These are phyloP conservation scores for Piezodorus guildinii DNA, from an alignment of 1,140 invertebrate genomes.

Conservation along the genomic window DNA sequence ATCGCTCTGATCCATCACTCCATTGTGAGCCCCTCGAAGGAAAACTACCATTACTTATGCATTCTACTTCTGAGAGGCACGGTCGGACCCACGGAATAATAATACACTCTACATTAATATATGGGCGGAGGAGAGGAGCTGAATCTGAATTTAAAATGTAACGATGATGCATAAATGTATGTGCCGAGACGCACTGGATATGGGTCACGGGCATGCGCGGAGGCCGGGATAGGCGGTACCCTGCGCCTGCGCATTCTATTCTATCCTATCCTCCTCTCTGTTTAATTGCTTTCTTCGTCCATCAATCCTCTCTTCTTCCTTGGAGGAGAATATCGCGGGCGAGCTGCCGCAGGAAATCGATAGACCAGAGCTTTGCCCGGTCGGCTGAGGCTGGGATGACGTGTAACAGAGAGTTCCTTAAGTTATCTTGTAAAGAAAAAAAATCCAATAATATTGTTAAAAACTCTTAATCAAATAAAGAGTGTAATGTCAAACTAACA, in stretches of 20 bases:
- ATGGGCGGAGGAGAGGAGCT: conserved; percentile 32
- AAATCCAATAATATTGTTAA: too few species aligned
- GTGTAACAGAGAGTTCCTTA: too few species aligned
- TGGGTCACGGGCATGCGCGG: conserved; percentile 1
- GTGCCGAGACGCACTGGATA: conserved; percentile 24
- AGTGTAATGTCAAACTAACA: too few species aligned
- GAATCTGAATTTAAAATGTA: conserved; percentile 32
- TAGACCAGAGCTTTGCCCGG: too few species aligned
- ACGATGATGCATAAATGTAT: conserved; percentile 30
- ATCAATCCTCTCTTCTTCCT: conserved; percentile 6
- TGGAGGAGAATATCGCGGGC: too few species aligned
- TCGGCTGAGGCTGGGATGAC: too few species aligned
- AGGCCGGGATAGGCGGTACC: not conserved
- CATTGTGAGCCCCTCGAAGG: conserved; percentile 18
- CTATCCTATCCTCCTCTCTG: not conserved
- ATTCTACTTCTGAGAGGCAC: conserved; percentile 40
- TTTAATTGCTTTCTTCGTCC: not conserved
- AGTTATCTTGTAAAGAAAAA: too few species aligned
- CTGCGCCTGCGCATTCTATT: not conserved
- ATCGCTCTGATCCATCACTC: conserved; percentile 28
- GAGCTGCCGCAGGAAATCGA: too few species aligned
- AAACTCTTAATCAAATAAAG: too few species aligned
- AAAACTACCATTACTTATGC: conserved; percentile 36
- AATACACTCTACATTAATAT: conserved; percentile 41
- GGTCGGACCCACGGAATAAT: conserved; percentile 40